Evolutionary conservation across 2,797 vertebrate genomes (phyloP).

Genomic region (Pipistrellus kuhlii): DNA sequence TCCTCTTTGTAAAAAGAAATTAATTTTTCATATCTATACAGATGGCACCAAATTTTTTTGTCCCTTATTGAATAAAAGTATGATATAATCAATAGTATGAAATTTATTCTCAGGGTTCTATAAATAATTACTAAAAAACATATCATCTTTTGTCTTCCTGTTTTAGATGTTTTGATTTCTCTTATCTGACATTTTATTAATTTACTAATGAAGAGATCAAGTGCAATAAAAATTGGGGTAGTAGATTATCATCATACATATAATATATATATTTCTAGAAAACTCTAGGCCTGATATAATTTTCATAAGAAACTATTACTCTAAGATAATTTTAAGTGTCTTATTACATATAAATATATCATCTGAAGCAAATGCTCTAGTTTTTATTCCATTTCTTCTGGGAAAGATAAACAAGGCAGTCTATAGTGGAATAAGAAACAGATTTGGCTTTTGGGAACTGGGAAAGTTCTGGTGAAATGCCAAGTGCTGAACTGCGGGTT

Average conservation of each 20-base stretch:
- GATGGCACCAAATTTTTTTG: neutral
- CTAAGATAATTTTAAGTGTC: neutral
- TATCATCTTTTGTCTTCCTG: neutral
- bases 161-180: neutral
- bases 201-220: neutral
- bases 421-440: neutral
- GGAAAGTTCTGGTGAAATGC: constrained; percentile 20
- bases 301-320: constrained; percentile 40
- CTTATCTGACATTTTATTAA: neutral
- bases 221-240: neutral
- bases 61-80: neutral
- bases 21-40: constrained; percentile 8
- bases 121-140: constrained; percentile 19
- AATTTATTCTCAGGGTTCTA: neutral
- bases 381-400: constrained; percentile 17
- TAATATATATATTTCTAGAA: neutral
- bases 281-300: neutral
- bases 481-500: constrained; percentile 9
- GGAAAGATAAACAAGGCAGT: constrained; percentile 15
- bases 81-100: neutral
- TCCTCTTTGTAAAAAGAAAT: constrained; percentile 34
- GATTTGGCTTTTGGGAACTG: neutral
- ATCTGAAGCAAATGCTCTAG: neutral
- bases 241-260: neutral
- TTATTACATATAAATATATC: neutral